These are phyloP conservation scores for Linurgus olivaceus DNA, from an alignment of 2,797 vertebrate species.

Conservation along the genomic window DNA sequence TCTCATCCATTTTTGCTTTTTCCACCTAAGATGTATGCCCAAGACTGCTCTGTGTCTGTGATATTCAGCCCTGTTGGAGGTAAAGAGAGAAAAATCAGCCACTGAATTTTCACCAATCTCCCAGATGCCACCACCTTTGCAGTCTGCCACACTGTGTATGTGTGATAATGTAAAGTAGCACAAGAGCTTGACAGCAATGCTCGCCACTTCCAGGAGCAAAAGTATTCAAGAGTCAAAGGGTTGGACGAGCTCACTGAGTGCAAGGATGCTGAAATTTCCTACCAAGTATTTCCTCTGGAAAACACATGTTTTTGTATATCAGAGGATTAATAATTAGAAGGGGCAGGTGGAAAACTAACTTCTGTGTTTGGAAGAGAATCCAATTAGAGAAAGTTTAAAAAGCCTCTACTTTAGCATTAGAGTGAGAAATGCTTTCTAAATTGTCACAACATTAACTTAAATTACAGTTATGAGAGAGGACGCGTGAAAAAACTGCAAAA, in stretches of 20 bases:
- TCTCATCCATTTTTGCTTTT: background rate
- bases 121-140: background rate
- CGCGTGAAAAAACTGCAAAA: background rate
- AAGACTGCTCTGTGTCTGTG: background rate
- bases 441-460: background rate
- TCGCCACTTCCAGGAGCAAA: background rate
- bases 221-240: background rate
- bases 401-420: background rate
- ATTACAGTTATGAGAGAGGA: background rate
- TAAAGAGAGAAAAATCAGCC: background rate
- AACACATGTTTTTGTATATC: background rate
- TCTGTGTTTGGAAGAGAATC: background rate
- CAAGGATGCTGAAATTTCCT: background rate
- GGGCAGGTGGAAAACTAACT: background rate
- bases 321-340: background rate
- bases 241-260: accelerated
- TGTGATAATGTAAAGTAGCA: background rate
- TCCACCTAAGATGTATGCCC: background rate
- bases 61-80: background rate
- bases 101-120: background rate
- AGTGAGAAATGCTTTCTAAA: background rate
- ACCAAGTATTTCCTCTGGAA: background rate
- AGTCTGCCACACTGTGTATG: background rate
- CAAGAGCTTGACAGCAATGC: background rate
- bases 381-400: background rate